Conservation (phyloP, 2,113 vertebrate species). For the Tupaia chinensis region DNA sequence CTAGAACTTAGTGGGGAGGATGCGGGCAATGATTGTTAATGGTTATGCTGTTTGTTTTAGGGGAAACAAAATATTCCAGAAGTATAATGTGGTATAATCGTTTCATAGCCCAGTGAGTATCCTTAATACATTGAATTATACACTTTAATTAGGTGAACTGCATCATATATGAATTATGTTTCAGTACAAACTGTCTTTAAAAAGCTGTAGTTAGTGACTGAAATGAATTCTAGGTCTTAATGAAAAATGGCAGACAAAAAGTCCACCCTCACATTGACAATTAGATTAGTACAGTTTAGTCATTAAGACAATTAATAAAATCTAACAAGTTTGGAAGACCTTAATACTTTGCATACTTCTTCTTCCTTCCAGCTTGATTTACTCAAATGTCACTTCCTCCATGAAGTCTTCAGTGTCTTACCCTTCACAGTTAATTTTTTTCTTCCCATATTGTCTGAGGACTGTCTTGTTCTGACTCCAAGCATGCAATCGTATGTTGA, state of each 20-base stretch:
- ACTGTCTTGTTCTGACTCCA: background rate
- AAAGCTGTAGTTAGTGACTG: background rate
- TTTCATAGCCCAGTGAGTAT: background rate
- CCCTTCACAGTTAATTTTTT: background rate
- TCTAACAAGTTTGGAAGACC: background rate
- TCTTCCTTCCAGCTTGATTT: background rate
- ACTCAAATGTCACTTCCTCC: too few species aligned
- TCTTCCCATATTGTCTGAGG: background rate
- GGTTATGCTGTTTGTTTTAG: background rate
- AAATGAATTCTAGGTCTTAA: background rate
- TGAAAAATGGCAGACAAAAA: background rate
- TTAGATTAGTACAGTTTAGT: background rate
- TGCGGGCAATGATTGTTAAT: background rate
- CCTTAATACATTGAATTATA: background rate
- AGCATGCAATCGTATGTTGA: background rate
- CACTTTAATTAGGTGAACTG: background rate
- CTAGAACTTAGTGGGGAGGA: background rate
- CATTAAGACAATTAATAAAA: background rate
- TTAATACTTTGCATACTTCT: background rate
- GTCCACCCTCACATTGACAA: background rate
- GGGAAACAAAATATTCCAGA: background rate
- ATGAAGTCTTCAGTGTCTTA: background rate
- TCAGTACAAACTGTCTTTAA: background rate
- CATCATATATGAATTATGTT: background rate
- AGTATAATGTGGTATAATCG: background rate